Conservation (phyloP, 2,113 vertebrate species). For the Coreoperca whiteheadi region DNA sequence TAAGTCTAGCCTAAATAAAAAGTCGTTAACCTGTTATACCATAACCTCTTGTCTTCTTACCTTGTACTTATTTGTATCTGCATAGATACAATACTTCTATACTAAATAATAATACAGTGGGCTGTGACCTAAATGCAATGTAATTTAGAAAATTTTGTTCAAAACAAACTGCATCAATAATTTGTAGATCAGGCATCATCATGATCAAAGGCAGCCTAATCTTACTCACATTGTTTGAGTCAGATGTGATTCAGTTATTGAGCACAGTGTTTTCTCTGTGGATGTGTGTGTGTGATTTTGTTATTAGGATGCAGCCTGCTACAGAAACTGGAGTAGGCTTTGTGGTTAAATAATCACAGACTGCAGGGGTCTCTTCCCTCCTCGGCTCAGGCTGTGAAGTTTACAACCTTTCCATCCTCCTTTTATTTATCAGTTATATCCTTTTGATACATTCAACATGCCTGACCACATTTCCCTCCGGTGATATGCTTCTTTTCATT, state of each 20-base stretch:
- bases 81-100: no score
- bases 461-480: conserved; percentile 78
- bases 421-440: conserved; percentile 79
- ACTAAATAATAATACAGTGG: not conserved
- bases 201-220: conserved; percentile 29
- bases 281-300: conserved; percentile 49
- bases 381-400: conserved; percentile 76
- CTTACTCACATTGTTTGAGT: conserved; percentile 37
- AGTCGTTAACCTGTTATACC: no score
- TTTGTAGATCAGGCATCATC: not conserved
- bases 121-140: not conserved
- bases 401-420: conserved; percentile 81
- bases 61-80: not conserved
- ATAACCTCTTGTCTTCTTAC: not conserved
- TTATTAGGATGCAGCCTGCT: conserved; percentile 69
- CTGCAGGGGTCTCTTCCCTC: conserved; percentile 73
- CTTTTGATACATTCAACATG: conserved; percentile 76
- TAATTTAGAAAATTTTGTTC: not conserved
- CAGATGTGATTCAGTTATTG: conserved; percentile 23
- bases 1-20: not conserved
- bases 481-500: conserved; percentile 76
- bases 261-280: not conserved
- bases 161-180: not conserved
- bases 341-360: conserved; percentile 78
- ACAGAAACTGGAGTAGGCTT: conserved; percentile 62